Percentiles rank a stretch among this genome's conserved stretches.
phyloP scores from a whole-genome alignment of 2,113 vertebrate species.

The Piprites chloris region DNA sequence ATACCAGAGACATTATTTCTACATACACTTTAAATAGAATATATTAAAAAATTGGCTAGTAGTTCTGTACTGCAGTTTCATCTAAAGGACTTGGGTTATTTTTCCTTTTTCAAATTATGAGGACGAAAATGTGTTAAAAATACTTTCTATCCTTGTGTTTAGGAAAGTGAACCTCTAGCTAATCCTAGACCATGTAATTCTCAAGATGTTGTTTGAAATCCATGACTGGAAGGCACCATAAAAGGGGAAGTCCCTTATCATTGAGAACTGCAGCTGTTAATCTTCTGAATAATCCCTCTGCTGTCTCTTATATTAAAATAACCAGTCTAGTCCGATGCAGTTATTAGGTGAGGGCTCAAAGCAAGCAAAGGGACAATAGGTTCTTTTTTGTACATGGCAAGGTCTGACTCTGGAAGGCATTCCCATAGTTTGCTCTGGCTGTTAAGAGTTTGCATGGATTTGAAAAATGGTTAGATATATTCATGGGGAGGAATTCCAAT shows the following conservation, averaged over 20 bases:
- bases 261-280: neutral
- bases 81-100: neutral
- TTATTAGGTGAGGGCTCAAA: neutral
- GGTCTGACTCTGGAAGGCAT: neutral
- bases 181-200: neutral
- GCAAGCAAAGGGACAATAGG: neutral
- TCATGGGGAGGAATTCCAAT: neutral
- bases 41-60: neutral
- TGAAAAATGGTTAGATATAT: neutral
- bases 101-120: neutral
- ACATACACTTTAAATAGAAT: neutral
- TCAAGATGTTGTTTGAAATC: neutral
- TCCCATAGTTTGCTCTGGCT: neutral
- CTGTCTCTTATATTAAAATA: neutral
- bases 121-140: neutral
- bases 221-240: neutral
- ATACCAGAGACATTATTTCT: neutral
- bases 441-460: neutral
- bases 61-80: neutral
- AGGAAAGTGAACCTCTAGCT: neutral
- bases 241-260: neutral
- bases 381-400: rapidly evolving
- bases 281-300: neutral
- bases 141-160: neutral
- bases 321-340: neutral